Percentiles rank a stretch among this genome's conserved stretches.
phyloP scores from a whole-genome alignment of 2,113 vertebrate genomes.

The Anoura caudifer region DNA sequence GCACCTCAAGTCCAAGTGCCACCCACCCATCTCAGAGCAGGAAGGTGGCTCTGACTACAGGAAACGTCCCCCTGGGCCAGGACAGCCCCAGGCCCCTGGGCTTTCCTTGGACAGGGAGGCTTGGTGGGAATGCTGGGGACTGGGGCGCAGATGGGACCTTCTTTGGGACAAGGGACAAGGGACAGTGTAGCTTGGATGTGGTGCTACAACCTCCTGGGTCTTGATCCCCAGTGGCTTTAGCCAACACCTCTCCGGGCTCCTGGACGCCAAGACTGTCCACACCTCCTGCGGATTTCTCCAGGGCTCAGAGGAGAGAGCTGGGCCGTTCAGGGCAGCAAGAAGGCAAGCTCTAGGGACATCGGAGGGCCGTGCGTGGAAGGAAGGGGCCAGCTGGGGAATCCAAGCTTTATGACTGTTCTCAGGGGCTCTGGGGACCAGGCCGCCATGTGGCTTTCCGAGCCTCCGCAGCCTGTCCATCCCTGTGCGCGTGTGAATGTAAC shows the following conservation, averaged over 20 bases:
- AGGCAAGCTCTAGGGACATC: not conserved
- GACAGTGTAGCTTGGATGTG: no score
- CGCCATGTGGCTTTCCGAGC: not conserved
- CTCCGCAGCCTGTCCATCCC: accelerated
- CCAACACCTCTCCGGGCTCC: not conserved
- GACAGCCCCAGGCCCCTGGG: not conserved
- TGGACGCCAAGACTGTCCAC: not conserved
- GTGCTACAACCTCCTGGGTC: not conserved
- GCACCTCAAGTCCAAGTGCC: not conserved
- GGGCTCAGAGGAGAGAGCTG: not conserved
- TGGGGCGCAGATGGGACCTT: not conserved
- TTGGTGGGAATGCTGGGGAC: accelerated
- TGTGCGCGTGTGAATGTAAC: accelerated
- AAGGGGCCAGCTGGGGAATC: not conserved
- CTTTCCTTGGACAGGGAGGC: not conserved
- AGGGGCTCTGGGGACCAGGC: not conserved
- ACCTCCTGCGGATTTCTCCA: not conserved
- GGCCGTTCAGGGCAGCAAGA: not conserved
- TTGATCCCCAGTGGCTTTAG: not conserved
- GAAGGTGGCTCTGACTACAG: not conserved
- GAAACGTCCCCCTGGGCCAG: not conserved
- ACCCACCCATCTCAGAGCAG: not conserved
- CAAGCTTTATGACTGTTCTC: not conserved
- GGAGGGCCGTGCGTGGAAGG: accelerated
- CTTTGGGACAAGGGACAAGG: no score